Base-by-base conservation (phyloP, 1,140 invertebrate species). In the Proales similis region DNA sequence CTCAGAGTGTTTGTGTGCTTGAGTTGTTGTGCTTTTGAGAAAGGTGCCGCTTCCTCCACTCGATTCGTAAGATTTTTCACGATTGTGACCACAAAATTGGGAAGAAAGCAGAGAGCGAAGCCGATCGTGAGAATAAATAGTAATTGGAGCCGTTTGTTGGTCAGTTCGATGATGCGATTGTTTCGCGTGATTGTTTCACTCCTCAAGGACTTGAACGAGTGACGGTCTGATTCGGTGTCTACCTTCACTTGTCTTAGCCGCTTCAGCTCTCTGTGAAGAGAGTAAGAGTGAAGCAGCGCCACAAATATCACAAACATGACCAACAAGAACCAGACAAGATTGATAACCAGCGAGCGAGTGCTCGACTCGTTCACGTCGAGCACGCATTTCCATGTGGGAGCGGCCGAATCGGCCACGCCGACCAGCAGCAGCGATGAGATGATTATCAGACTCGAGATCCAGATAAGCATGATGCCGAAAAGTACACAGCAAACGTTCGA, bases 321-420 rank as follows among this genome's bases (percentile, higher is more conserved):
- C 11, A 57, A 39, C 39, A 57, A 57, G 22, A 57, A 57, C 51
- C 51, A 57, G 24, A 57, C 51, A 26, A 57, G 39, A 14, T 57
- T 57, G 2, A 57, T 57, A 3, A 57, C 51, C 29, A 57, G 26
- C 11, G 51, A 57, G 14, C 51, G 33, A 14, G 51, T 57, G 7
- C 36, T 42, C 17, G 51, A 42, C 20, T 57, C 51, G 19, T 24
- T 17, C 36, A 42, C 51, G 27, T 42, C 51, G 29, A 57, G 36
- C n/a, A 42, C 51, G 22, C 51, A 57, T 39, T 39, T 39, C 51
- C 51, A 57, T 14, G 51, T 57, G 11, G 51, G 51, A 7, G 36
- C 29, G 5, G 51, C 51, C 6, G 51, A 57, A 36, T 57, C 51
- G 14, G 51, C 51, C 2, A 57, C 51, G 12, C 51, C 51, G 11